Conservation (phyloP, 2,797 vertebrate species). For the Natrix natrix region DNA sequence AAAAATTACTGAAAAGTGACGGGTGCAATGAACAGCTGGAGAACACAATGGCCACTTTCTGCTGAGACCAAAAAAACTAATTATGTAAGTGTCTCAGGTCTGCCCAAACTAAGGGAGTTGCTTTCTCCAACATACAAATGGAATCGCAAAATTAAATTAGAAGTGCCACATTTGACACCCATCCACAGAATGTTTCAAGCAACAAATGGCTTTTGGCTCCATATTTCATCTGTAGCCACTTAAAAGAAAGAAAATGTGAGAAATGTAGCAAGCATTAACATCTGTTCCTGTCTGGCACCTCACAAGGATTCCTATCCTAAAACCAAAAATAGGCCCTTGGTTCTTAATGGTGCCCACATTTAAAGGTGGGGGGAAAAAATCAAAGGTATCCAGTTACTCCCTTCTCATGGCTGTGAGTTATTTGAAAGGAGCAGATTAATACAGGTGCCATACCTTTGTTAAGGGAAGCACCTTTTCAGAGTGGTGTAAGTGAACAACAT, state of each 20-base stretch:
- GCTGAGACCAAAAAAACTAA: constrained; percentile 43
- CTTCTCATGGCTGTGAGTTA: background rate
- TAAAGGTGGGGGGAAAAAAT: background rate
- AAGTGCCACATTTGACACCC: background rate
- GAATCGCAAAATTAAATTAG: background rate
- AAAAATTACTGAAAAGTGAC: constrained; percentile 17
- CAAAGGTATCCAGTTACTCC: background rate
- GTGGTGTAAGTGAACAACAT: constrained; percentile 11
- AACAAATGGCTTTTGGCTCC: background rate
- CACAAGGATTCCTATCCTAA: constrained; percentile 32
- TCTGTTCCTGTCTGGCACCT: constrained; percentile 10
- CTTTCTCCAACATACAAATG: background rate
- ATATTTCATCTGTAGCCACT: constrained; percentile 39
- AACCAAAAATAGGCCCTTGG: background rate
- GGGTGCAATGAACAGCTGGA: constrained; percentile 34
- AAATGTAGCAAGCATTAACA: constrained; percentile 32
- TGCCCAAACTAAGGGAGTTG: background rate
- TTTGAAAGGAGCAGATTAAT: constrained; percentile 42
- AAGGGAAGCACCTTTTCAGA: constrained; percentile 13
- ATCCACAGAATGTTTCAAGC: background rate
- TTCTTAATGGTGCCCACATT: constrained; percentile 21
- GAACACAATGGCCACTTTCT: constrained; percentile 21
- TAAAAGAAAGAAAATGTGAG: constrained; percentile 42
- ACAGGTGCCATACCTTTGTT: constrained; percentile 39
- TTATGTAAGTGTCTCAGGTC: background rate